Percentiles rank a stretch among this genome's conserved stretches.
Conservation (phyloP, 2,888 invertebrate genomes). For the Camponotus fellah region DNA sequence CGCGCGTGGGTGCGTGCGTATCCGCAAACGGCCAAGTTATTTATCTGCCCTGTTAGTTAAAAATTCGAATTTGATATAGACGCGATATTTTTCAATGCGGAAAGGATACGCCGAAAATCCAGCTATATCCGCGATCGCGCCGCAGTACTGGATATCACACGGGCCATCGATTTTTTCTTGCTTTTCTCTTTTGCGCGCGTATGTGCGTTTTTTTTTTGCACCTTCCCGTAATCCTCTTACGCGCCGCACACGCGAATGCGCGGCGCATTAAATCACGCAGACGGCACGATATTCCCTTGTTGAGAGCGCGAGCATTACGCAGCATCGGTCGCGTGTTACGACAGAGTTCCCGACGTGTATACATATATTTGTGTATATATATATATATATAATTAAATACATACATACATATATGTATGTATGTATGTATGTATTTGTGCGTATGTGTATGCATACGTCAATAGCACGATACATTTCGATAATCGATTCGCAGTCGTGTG, state of each 20-base stretch:
- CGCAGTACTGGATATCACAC: conserved; percentile 19
- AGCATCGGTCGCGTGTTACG: conserved; percentile 52
- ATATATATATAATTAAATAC: no score
- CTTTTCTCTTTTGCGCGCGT: not conserved
- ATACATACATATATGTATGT: not conserved
- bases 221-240: conserved; percentile 69
- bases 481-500: conserved; percentile 45
- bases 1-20: not conserved
- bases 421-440: not conserved
- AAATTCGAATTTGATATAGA: conserved; percentile 57
- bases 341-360: not conserved
- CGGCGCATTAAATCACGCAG: conserved; percentile 67
- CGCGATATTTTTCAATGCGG: conserved; percentile 44
- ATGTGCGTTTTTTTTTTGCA: conserved; percentile 13
- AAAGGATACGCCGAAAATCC: conserved; percentile 60
- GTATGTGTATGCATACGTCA: not conserved
- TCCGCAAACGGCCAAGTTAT: conserved; percentile 26
- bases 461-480: conserved; percentile 33
- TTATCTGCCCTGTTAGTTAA: conserved; percentile 56
- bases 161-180: conserved; percentile 51
- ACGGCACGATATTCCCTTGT: conserved; percentile 34
- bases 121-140: conserved; percentile 35
- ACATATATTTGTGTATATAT: not conserved
- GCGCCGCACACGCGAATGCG: conserved; percentile 50
- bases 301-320: conserved; percentile 50